These are phyloP conservation scores for Lepus europaeus DNA, from an alignment of 2,113 vertebrate species.

Conservation along the genomic window DNA sequence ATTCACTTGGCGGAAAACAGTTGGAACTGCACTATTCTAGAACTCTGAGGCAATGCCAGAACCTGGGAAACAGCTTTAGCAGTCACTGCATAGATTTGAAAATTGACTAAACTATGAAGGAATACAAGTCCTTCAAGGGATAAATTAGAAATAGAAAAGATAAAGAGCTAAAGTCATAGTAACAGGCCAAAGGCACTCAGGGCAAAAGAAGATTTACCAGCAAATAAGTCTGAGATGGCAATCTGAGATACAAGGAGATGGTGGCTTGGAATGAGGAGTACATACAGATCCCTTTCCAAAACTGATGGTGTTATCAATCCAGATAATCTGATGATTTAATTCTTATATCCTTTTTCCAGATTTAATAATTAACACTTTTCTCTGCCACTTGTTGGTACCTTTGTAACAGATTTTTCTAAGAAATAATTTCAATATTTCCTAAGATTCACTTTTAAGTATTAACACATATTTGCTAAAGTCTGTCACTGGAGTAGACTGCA, in stretches of 20 bases:
- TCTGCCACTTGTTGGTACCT: background rate
- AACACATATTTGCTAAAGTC: background rate
- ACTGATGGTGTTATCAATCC: background rate
- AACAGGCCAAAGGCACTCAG: background rate
- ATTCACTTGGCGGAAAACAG: background rate
- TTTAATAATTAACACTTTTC: slow-evolving; percentile 4
- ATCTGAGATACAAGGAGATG: background rate
- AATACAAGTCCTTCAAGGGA: background rate
- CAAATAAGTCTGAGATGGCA: background rate
- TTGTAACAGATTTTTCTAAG: background rate
- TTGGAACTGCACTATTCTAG: slow-evolving; percentile 22
- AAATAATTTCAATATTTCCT: slow-evolving; percentile 20
- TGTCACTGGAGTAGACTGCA: slow-evolving; percentile 7
- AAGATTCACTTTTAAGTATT: background rate
- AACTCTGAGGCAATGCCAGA: background rate
- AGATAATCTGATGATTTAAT: background rate
- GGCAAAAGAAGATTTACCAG: background rate
- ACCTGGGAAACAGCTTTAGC: background rate
- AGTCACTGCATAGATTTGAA: background rate
- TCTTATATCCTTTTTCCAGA: background rate
- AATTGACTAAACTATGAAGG: background rate
- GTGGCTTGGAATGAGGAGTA: background rate
- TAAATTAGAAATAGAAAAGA: background rate
- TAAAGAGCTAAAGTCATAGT: background rate
- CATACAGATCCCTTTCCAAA: background rate